phyloP scores from a whole-genome alignment of 2,797 vertebrate genomes.

The Lepilemur ruficaudatus region DNA sequence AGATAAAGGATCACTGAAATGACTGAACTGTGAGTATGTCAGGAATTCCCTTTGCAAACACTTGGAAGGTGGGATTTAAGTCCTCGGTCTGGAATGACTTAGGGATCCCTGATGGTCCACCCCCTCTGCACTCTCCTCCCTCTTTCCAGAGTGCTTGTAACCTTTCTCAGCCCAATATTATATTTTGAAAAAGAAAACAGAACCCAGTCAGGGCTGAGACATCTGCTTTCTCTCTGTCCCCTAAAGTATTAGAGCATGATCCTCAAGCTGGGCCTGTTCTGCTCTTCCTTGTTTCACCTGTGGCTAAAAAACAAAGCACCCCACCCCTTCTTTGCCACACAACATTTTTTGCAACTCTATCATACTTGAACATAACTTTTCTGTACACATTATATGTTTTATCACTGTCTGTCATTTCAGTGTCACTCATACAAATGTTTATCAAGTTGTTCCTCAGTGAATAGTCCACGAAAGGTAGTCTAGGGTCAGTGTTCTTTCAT shows the following conservation, averaged over 20 bases:
- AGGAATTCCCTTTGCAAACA: background rate
- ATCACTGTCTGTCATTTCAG: background rate
- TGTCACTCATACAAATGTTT: slow-evolving; percentile 26
- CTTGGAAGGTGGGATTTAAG: background rate
- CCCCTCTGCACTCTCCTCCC: background rate
- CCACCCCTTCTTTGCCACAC: background rate
- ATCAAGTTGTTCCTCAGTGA: background rate
- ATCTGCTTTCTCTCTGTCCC: background rate
- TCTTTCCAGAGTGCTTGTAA: background rate
- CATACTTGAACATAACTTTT: background rate
- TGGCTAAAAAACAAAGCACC: slow-evolving; percentile 23
- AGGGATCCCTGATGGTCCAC: background rate
- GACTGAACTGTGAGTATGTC: background rate
- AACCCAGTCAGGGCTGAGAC: background rate
- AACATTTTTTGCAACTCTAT: background rate
- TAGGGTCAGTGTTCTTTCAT: background rate
- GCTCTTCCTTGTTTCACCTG: background rate
- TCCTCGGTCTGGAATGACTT: background rate
- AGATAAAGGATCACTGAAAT: background rate
- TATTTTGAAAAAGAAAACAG: background rate
- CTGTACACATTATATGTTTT: background rate
- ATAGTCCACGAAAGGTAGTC: background rate
- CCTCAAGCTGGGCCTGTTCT: background rate
- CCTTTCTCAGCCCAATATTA: background rate
- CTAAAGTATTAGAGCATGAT: background rate